Percentiles rank a stretch among this genome's conserved stretches.
Conservation (phyloP, 2,113 vertebrate genomes). For the Tiliqua scincoides region DNA sequence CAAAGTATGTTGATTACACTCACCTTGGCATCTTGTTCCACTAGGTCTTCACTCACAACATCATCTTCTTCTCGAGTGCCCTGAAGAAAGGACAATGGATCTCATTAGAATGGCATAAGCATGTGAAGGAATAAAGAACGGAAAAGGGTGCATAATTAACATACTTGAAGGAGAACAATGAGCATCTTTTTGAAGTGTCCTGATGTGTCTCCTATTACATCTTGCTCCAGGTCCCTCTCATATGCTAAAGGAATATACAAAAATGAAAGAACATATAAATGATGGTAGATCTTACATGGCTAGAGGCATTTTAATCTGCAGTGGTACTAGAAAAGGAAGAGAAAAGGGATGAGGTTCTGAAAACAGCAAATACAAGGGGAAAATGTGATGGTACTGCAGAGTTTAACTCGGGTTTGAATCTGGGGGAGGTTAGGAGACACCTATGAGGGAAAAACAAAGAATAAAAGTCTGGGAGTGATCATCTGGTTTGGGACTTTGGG, state of each 20-base stretch:
- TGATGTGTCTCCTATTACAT: conserved; percentile 85
- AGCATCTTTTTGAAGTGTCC: conserved; percentile 99
- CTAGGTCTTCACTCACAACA: conserved; percentile 89
- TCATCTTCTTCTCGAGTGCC: conserved; percentile 91
- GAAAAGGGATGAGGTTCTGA: neutral
- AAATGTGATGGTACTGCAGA: too few species aligned
- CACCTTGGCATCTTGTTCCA: conserved; percentile 91
- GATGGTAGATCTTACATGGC: neutral
- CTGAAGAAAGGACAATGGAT: conserved; percentile 66
- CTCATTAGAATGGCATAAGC: neutral
- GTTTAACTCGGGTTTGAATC: neutral
- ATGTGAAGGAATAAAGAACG: neutral
- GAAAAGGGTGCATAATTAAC: neutral
- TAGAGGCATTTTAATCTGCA: neutral
- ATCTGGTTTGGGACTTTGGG: neutral
- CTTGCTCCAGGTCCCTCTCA: conserved; percentile 87
- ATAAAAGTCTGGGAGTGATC: neutral
- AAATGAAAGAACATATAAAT: neutral
- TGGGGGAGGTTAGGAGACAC: neutral
- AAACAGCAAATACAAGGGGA: neutral
- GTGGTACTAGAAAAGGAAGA: neutral
- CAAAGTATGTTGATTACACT: neutral
- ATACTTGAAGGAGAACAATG: conserved; percentile 91
- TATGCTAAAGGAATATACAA: conserved; percentile 79
- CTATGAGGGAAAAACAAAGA: neutral